Conservation (phyloP, 1,140 invertebrate species). For the fruit fly (Drosophila melanogaster) region Release_6_plus_ISO1_MT NC_004354.4:9863001-9863500, state of each 20-base stretch:
- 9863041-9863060: no score
- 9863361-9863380: not conserved
- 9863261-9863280: not conserved
- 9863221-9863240: conserved; percentile 77
- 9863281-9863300: conserved; percentile 29
- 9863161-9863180: conserved; percentile 23
- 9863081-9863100: no score
- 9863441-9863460: conserved; percentile 73
- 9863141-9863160: not conserved
- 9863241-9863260: conserved; percentile 65
- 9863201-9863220: conserved; percentile 63
- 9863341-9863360: conserved; percentile 44
- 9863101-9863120: no score
- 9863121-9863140: no score
- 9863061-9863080: no score
- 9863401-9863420: conserved; percentile 3
- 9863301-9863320: conserved; percentile 78
- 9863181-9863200: conserved; percentile 16
- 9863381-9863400: not conserved
- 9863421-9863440: conserved; percentile 52
- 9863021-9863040: no score
- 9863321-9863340: conserved; percentile 67
- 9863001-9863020: no score
- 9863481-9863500: conserved; percentile 4
- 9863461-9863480: conserved; percentile 46